Conservation (phyloP, 2,113 vertebrate genomes). For the Herpetotheres cachinnans region DNA sequence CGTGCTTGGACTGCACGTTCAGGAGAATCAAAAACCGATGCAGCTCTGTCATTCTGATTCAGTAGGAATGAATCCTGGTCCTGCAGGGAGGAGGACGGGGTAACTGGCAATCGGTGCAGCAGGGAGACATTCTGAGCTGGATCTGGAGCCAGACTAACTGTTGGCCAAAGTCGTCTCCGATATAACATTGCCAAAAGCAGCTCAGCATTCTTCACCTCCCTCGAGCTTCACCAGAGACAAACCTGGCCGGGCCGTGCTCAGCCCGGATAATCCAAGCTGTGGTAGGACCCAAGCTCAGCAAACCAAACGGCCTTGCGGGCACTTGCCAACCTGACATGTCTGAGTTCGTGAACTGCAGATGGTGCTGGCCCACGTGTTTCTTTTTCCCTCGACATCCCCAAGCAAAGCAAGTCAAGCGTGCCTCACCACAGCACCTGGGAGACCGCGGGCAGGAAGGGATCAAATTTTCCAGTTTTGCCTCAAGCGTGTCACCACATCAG, state of each 20-base stretch:
- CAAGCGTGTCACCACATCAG: slow-evolving; percentile 60
- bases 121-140: background rate
- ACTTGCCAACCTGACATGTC: background rate
- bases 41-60: background rate
- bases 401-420: background rate
- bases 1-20: rapidly evolving
- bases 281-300: background rate
- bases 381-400: background rate
- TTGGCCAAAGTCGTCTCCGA: background rate
- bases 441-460: slow-evolving; percentile 45
- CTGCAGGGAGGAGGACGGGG: background rate
- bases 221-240: background rate
- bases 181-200: slow-evolving; percentile 14
- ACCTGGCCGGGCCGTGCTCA: background rate
- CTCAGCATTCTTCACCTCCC: slow-evolving; percentile 15
- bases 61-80: background rate
- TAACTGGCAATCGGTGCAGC: background rate
- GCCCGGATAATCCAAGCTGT: background rate
- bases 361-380: background rate
- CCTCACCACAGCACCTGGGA: slow-evolving; percentile 2
- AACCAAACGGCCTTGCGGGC: background rate
- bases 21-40: background rate
- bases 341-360: slow-evolving; percentile 8
- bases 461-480: slow-evolving; percentile 55
- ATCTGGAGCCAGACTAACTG: slow-evolving; percentile 4